Evolutionary conservation across 2,888 invertebrate genomes (phyloP).

Genomic region (Amphimallon solstitiale): DNA sequence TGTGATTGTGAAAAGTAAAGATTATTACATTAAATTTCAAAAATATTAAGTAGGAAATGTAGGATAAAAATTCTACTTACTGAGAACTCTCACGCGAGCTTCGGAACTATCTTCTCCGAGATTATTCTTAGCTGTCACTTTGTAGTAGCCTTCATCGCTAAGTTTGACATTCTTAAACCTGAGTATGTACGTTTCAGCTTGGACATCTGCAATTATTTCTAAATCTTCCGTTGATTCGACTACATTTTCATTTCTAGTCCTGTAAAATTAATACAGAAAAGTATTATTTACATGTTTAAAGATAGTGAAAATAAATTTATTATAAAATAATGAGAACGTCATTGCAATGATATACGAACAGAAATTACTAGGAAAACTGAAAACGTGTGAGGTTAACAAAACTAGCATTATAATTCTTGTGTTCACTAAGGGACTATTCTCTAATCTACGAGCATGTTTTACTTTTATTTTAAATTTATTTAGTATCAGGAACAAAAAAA

Average conservation of each 20-base stretch:
- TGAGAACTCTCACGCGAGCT: constrained; percentile 77
- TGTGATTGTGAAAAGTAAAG: background rate
- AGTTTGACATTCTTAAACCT: constrained; percentile 76
- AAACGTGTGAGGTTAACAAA: no score
- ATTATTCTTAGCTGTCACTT: constrained; percentile 80
- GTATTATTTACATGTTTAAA: no score
- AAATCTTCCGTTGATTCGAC: constrained; percentile 69
- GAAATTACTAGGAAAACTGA: no score
- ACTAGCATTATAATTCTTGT: no score
- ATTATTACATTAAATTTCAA: background rate
- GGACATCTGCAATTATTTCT: constrained; percentile 70
- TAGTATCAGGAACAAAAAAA: no score
- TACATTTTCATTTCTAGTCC: constrained; percentile 73
- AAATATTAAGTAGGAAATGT: background rate
- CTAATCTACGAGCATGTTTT: no score
- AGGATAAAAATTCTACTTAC: constrained; percentile 64
- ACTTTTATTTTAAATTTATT: no score
- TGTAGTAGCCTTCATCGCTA: constrained; percentile 82
- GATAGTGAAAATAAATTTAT: no score
- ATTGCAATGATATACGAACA: no score
- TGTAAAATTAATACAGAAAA: constrained; percentile 55
- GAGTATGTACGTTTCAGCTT: constrained; percentile 75
- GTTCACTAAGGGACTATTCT: no score
- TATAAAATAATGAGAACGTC: no score
- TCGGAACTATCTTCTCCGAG: constrained; percentile 77